A percentile compares a stretch with the other conserved stretches of the same genome.
Evolutionary conservation across 2,797 vertebrate species (phyloP).

Genomic region (Leptoclinus maculatus): DNA sequence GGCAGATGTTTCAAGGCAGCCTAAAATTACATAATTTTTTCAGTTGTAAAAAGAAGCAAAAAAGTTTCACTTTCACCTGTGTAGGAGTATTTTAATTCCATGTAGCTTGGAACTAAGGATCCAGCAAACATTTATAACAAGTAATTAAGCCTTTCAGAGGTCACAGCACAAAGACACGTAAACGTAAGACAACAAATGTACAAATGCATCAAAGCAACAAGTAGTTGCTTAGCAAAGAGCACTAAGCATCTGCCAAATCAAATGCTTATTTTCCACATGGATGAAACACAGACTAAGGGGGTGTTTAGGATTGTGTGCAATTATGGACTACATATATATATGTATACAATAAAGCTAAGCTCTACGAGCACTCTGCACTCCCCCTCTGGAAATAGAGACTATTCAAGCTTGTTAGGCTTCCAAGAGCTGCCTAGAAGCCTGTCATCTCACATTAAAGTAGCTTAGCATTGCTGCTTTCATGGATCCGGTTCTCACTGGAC

Average conservation of each 20-base stretch:
- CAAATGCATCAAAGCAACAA: conserved; percentile 27
- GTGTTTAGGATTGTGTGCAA: conserved; percentile 39
- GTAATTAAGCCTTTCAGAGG: conserved; percentile 13
- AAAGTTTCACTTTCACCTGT: neutral
- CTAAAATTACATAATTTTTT: no score
- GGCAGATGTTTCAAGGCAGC: no score
- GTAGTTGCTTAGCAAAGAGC: conserved; percentile 26
- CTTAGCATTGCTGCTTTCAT: conserved; percentile 63
- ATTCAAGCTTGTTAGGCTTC: conserved; percentile 59
- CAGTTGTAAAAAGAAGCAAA: neutral
- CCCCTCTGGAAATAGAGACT: conserved; percentile 53
- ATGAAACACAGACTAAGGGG: conserved; percentile 26
- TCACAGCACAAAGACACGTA: conserved; percentile 10
- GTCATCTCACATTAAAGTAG: conserved; percentile 77
- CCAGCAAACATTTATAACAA: conserved; percentile 1
- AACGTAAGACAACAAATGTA: conserved; percentile 8
- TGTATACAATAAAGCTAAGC: conserved; percentile 40
- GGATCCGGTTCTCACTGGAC: conserved; percentile 63
- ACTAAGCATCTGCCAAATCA: conserved; percentile 17
- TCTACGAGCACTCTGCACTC: conserved; percentile 29
- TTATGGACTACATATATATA: conserved; percentile 46
- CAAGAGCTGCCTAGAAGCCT: conserved; percentile 68
- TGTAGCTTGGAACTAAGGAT: conserved; percentile 2
- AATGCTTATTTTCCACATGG: neutral
- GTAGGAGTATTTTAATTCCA: neutral